phyloP scores from a whole-genome alignment of 2,113 vertebrate genomes.

The Oreochromis niloticus region DNA sequence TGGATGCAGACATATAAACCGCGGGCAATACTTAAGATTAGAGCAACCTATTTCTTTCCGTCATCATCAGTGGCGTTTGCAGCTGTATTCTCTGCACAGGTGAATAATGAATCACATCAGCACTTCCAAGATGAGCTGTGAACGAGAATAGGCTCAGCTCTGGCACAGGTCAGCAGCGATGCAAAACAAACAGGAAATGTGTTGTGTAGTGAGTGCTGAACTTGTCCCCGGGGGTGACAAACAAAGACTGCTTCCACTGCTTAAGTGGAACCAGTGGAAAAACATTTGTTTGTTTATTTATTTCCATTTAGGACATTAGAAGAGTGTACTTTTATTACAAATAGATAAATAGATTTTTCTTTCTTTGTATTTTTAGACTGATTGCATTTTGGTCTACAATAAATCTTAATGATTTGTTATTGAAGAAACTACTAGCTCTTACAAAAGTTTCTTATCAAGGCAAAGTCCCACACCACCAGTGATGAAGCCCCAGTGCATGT shows the following conservation, averaged over 20 bases:
- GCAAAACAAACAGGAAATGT: background rate
- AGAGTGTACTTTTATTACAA: background rate
- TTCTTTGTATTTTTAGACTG: background rate
- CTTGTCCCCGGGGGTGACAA: background rate
- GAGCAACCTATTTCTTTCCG: background rate
- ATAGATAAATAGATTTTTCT: background rate
- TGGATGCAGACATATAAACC: background rate
- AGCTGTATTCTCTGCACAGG: background rate
- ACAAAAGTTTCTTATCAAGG: background rate
- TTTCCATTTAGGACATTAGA: background rate
- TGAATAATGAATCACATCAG: background rate
- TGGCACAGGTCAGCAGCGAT: background rate
- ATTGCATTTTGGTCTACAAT: background rate
- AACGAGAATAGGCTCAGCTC: background rate
- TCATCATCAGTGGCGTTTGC: background rate
- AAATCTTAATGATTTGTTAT: background rate
- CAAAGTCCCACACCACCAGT: background rate
- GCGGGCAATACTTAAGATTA: background rate
- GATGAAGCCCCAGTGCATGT: background rate
- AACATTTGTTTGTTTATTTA: background rate
- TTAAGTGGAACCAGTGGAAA: background rate
- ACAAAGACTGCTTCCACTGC: background rate
- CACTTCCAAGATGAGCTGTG: background rate
- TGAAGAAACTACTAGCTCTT: background rate
- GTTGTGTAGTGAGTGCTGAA: background rate